Percentiles rank a stretch among this genome's conserved stretches.
Conservation (phyloP, 2,797 vertebrate genomes). For the Coregonus suidteri region DNA sequence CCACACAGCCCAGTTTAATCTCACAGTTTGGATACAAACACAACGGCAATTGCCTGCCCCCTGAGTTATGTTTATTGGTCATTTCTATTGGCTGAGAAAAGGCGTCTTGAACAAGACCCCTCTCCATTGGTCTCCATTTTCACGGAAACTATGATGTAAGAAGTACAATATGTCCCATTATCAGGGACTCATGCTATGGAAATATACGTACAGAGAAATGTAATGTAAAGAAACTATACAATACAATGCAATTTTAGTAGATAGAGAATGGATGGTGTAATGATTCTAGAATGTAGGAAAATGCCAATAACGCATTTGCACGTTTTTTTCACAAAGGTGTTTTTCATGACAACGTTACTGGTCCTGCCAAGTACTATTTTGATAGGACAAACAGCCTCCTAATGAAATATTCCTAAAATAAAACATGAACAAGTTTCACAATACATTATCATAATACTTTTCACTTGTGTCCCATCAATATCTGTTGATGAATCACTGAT, state of each 20-base stretch:
- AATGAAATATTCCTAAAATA: not conserved
- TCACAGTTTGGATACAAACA: not conserved
- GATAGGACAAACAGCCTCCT: not conserved
- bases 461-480: not conserved
- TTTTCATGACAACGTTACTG: not conserved
- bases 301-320: not conserved
- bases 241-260: not conserved
- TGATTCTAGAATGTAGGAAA: not conserved
- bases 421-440: not conserved
- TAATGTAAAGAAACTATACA: not conserved
- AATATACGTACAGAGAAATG: not conserved
- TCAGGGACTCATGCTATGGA: not conserved
- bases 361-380: not conserved
- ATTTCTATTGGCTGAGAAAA: constrained; percentile 58
- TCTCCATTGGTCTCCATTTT: constrained; percentile 54
- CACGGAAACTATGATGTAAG: constrained; percentile 3
- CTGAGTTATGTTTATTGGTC: constrained; percentile 8
- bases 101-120: constrained; percentile 34
- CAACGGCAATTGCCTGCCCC: constrained; percentile 14
- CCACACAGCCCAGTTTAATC: constrained; percentile 1
- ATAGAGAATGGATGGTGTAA: not conserved
- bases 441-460: not conserved
- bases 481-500: too few relatives aligned
- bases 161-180: constrained; percentile 60
- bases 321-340: not conserved